Base-by-base conservation (phyloP, 2,113 vertebrate genomes). In the Myxocyprinus asiaticus region DNA sequence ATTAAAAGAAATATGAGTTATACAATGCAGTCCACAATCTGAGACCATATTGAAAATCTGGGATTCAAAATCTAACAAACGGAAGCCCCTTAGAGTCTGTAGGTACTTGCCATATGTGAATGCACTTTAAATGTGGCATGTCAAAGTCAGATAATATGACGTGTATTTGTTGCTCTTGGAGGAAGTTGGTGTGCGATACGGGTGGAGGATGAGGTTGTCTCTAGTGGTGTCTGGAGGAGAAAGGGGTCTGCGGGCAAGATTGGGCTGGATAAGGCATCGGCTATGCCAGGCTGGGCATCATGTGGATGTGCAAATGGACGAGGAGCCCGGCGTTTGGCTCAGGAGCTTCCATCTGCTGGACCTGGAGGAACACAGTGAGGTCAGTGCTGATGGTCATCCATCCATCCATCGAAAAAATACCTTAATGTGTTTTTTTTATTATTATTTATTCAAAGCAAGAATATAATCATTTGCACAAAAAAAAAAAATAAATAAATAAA, bases 331-430 rank as follows among this genome's bases (percentile, higher is more conserved):
- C 1, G 86, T 94, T 59, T 91, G 90, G 88, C 90, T 94, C n/a
- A 88, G 86, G 17, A 86, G 90, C 85, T 94, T 93, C 85, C 89
- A 91, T 73, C 17, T 81, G 10, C 63, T 92, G 80, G 89, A 90
- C 79, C 82, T 84, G 0, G 88, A 90, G 7, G 77, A 83, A 14
- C 75, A 73, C 12, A 47, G 7, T 77, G 82, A 90, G 85, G 92
- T 94, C 63, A 89, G 90, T 42, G 8, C 33, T 53, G 66, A 47
- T 45, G 51, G 9, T 48, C 22, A 33, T 33, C 22, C 22, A 33
- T 33, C 3, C 22, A 33, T 33, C 22, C 1, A 33, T 33, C 22
- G 1, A 33, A 33, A 33, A 33, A 33, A 33, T 33, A 33, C 22
- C 22, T 33, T 33, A 33, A 33, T 33, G 22, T 33, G 22, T 33